Percentiles rank a stretch among this genome's conserved stretches.
phyloP scores from a whole-genome alignment of 2,113 vertebrate genomes.

The Entomyzon cyanotis region DNA sequence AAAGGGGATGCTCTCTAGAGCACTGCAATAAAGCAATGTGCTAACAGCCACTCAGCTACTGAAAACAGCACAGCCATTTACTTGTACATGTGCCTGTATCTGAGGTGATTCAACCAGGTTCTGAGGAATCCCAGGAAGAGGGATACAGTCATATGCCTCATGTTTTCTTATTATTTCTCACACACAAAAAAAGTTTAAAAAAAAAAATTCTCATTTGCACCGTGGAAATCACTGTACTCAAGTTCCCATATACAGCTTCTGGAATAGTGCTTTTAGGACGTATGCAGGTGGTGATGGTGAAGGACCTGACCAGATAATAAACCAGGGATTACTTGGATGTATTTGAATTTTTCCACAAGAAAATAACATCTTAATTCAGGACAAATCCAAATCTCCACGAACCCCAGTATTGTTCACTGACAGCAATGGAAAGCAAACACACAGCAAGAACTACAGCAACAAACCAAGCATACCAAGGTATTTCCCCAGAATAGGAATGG shows the following conservation, averaged over 20 bases:
- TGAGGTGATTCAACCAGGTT: neutral
- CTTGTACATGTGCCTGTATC: neutral
- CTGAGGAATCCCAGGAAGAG: neutral
- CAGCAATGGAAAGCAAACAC: neutral
- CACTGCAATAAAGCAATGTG: neutral
- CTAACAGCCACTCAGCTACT: neutral
- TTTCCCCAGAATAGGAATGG: neutral
- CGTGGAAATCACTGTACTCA: neutral
- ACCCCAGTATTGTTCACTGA: neutral
- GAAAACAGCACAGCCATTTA: neutral
- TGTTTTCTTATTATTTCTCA: neutral
- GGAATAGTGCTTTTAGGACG: neutral
- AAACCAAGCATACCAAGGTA: neutral
- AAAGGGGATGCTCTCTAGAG: neutral
- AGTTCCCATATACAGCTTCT: neutral
- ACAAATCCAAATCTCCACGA: neutral
- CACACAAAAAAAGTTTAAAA: neutral
- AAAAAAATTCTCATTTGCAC: neutral
- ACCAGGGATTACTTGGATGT: neutral
- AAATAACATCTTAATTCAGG: neutral
- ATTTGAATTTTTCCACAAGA: neutral
- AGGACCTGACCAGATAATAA: neutral
- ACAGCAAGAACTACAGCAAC: neutral
- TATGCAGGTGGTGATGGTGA: rapidly evolving
- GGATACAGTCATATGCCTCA: neutral